Conservation (phyloP, 1,140 invertebrate genomes). For the Drosophila pseudoananassae region DNA sequence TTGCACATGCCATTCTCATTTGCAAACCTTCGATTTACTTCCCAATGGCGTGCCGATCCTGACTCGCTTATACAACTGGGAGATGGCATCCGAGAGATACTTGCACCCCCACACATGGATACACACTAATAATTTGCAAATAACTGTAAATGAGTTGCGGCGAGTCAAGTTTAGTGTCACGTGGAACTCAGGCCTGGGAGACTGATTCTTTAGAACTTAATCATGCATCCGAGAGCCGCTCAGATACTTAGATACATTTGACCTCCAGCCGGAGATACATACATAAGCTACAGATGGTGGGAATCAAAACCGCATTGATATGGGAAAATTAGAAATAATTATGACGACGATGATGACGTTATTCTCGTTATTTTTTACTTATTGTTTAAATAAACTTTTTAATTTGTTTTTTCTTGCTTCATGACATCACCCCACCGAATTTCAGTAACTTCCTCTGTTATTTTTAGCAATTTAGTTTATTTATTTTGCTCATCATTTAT, state of each 20-base stretch:
- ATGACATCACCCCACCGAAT: conserved; percentile 37
- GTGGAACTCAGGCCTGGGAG: conserved; percentile 38
- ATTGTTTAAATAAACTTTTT: conserved; percentile 21
- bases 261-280: conserved; percentile 41
- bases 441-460: conserved; percentile 19
- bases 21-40: conserved; percentile 27
- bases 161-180: conserved; percentile 50
- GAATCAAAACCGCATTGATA: conserved; percentile 60
- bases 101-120: conserved; percentile 4
- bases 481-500: conserved; percentile 41
- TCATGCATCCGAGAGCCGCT: conserved; percentile 21
- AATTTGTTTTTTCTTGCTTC: conserved; percentile 12
- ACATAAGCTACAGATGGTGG: conserved; percentile 28
- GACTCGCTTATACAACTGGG: conserved; percentile 35
- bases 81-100: conserved; percentile 37
- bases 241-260: conserved; percentile 39
- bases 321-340: conserved; percentile 48
- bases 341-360: conserved; percentile 47
- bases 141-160: conserved; percentile 60
- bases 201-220: conserved; percentile 42
- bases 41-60: conserved; percentile 51
- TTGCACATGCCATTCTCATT: conserved; percentile 42
- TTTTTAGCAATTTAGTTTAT: conserved; percentile 26
- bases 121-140: conserved; percentile 64
- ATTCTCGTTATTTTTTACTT: conserved; percentile 22